Conservation (phyloP, 2,888 invertebrate genomes). For the Apomyelois bistriatella region DNA sequence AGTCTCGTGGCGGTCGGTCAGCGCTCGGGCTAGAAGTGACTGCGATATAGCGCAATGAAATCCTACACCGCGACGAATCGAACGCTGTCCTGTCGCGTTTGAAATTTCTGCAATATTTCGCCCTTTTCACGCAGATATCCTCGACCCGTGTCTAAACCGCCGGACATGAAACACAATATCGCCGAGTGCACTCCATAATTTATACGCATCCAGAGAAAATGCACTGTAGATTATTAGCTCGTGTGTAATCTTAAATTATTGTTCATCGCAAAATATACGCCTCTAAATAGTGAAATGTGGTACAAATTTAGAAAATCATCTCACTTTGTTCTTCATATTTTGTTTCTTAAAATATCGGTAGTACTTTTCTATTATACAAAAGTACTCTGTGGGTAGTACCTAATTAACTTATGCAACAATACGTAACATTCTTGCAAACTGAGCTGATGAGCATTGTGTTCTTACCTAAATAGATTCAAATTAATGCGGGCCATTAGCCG, state of each 20-base stretch:
- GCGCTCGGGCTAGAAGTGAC: constrained; percentile 26
- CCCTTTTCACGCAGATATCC: constrained; percentile 78
- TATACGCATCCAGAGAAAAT: constrained; percentile 57
- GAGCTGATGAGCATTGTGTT: constrained; percentile 16
- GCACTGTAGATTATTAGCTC: constrained; percentile 52
- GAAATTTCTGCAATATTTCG: constrained; percentile 79
- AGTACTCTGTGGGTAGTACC: too few relatives aligned
- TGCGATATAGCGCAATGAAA: constrained; percentile 73
- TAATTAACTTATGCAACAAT: too few relatives aligned
- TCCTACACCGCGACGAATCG: constrained; percentile 77
- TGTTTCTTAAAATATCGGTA: too few relatives aligned
- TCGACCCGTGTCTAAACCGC: constrained; percentile 71
- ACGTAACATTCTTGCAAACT: too few relatives aligned
- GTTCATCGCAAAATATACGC: constrained; percentile 16
- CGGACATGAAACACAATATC: constrained; percentile 79
- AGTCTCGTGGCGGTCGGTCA: constrained; percentile 43
- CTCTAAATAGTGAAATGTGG: background rate
- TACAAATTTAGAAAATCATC: constrained; percentile 12
- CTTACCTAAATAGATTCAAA: constrained; percentile 64
- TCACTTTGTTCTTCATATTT: too few relatives aligned
- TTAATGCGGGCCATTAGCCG: constrained; percentile 53
- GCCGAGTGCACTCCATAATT: constrained; percentile 68
- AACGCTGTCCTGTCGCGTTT: constrained; percentile 76
- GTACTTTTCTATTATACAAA: too few relatives aligned
- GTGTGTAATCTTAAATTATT: constrained; percentile 54